A percentile compares a stretch with the other conserved stretches of the same genome.
These are phyloP conservation scores for Nephrotoma guestfalica DNA, from an alignment of 2,888 invertebrate genomes.

Conservation along the genomic window DNA sequence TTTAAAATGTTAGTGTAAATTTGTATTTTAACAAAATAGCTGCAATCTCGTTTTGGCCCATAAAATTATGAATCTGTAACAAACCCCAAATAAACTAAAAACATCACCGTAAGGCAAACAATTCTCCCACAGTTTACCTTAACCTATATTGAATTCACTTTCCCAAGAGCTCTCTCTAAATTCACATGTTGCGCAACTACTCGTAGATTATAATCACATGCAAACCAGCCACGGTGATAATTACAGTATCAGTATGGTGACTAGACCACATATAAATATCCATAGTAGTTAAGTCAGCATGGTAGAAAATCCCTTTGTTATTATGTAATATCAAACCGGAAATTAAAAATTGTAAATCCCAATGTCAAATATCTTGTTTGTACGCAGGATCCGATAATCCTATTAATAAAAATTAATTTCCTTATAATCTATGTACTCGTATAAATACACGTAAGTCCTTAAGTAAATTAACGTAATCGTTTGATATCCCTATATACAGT, in stretches of 20 bases:
- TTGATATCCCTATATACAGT: not conserved
- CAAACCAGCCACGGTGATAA: not conserved
- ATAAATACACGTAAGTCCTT: not conserved
- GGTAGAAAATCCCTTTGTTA: not conserved
- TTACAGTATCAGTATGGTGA: not conserved
- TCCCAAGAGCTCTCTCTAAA: no score
- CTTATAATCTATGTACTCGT: not conserved
- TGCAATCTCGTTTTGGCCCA: no score
- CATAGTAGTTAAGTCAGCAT: not conserved
- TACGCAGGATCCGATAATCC: not conserved
- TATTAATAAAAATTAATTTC: not conserved
- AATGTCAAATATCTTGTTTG: not conserved
- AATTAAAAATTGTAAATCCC: not conserved
- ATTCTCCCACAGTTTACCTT: no score
- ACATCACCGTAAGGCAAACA: no score
- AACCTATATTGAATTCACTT: no score
- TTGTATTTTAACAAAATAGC: no score
- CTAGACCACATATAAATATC: not conserved
- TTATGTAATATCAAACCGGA: not conserved
- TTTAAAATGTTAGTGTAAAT: no score
- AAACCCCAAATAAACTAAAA: no score
- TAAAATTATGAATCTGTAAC: no score
- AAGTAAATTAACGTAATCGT: not conserved
- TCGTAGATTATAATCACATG: not conserved
- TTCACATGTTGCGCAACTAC: not conserved